Conservation (phyloP, 2,797 vertebrate genomes). For the Simalia tracyae region DNA sequence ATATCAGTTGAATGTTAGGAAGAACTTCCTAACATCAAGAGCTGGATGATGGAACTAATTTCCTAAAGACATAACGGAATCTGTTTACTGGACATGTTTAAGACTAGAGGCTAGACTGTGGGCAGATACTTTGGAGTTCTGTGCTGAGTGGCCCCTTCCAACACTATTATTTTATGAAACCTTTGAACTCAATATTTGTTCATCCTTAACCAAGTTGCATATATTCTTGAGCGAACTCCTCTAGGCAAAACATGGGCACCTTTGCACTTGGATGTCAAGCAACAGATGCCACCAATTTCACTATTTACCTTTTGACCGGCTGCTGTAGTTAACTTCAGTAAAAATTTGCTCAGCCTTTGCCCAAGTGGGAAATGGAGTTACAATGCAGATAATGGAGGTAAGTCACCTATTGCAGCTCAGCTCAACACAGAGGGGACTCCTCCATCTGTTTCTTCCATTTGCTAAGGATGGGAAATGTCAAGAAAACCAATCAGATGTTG, state of each 20-base stretch:
- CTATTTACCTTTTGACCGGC: constrained; percentile 14
- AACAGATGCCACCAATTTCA: neutral
- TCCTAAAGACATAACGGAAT: neutral
- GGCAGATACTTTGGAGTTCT: neutral
- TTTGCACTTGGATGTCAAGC: neutral
- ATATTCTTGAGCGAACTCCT: neutral
- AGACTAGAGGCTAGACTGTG: neutral
- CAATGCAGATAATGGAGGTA: neutral
- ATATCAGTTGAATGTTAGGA: neutral
- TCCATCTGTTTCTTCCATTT: neutral
- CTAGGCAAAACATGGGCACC: neutral
- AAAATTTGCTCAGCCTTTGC: neutral
- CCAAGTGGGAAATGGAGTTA: neutral
- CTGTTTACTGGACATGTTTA: neutral
- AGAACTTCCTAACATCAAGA: neutral
- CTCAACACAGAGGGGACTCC: neutral
- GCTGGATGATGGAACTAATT: neutral
- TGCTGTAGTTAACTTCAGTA: neutral
- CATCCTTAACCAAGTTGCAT: neutral
- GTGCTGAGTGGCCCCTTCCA: neutral
- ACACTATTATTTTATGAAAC: neutral
- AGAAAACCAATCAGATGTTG: neutral
- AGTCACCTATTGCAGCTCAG: neutral
- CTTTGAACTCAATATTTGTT: too few species aligned
- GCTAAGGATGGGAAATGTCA: neutral